Base-by-base conservation (phyloP, 2,113 vertebrate species). In the Labrus mixtus region DNA sequence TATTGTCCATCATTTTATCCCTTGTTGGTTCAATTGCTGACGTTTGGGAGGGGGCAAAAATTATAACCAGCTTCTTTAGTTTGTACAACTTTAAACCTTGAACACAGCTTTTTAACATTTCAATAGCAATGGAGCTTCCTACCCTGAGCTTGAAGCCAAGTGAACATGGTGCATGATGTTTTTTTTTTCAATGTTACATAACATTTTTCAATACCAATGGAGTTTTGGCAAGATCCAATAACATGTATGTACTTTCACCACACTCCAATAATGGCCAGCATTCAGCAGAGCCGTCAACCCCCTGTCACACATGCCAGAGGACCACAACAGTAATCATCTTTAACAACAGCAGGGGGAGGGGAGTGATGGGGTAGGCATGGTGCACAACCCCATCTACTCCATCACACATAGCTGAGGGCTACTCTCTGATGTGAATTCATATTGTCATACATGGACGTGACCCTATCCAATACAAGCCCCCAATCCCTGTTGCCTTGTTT, bases 311-410 rank as follows among this genome's bases (percentile, higher is more conserved):
- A 67, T 45, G 86, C 64, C 81, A 69, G 57, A 65, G 64, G 84
- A 88, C 84, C 87, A 79, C 81, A 63, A 70, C 50, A 66, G 85
- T 82, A 88, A 83, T 87, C 79, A 90, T 89, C 86, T 84, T 63
- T 71, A 74, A 55, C 61, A 73, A 78, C 77, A 73, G 68, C 58
- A 60, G 63, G 57, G 70, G 60, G 43, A n/a, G 53, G 57, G 33
- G 8, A 25, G 19, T 67, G 69, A 65, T 61, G 51, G 67, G 63
- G 55, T 12, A 16, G 57, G 51, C 57, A 48, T 61, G 51, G 61
- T 48, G 33, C 56, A 76, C 55, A 70, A 63, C 63, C 45, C 76
- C 54, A 53, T 62, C 66, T 58, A 8, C 39, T 55, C 76, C 25
- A 45, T 72, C 79, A 61, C 54, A 81, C 64, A 68, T 1, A 1